Evolutionary conservation across 1,140 invertebrate species (phyloP).

Genomic region (Leptinotarsa undecemlineata): DNA sequence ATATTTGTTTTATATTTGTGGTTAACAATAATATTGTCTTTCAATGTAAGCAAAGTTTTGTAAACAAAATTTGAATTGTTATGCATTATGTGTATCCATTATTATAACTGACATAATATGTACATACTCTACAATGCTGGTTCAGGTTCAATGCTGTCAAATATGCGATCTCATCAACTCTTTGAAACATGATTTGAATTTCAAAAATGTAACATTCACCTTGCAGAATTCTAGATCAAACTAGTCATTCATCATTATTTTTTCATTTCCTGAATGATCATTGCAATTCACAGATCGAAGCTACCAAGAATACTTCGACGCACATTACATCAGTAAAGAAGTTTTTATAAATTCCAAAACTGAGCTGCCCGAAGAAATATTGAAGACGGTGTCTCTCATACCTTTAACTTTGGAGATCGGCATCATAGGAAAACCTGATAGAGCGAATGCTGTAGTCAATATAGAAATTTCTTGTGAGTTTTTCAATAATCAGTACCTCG

Average conservation of each 20-base stretch:
- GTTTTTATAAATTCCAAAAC: background rate
- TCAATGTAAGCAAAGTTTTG: too few species aligned
- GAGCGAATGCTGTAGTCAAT: slow-evolving; percentile 24
- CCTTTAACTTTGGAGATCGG: slow-evolving; percentile 27
- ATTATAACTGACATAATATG: background rate
- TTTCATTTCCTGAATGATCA: background rate
- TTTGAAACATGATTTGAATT: background rate
- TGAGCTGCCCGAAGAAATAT: slow-evolving; percentile 21
- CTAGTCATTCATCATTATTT: background rate
- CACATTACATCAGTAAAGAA: background rate
- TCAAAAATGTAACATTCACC: background rate
- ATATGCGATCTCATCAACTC: background rate
- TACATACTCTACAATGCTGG: background rate
- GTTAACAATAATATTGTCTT: too few species aligned
- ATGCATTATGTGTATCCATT: too few species aligned
- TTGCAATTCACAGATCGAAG: background rate
- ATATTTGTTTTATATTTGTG: too few species aligned
- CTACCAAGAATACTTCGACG: slow-evolving; percentile 18
- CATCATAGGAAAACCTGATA: slow-evolving; percentile 22
- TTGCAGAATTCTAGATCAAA: too few species aligned
- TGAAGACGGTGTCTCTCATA: slow-evolving; percentile 15
- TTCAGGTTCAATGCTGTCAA: background rate
- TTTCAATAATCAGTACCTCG: too few species aligned
- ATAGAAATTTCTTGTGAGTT: slow-evolving; percentile 21
- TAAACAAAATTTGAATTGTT: too few species aligned